Evolutionary conservation across 1,140 invertebrate species (phyloP), one percentile per base, ranked within the genome.

Genomic region (Portunus trituberculatus): DNA sequence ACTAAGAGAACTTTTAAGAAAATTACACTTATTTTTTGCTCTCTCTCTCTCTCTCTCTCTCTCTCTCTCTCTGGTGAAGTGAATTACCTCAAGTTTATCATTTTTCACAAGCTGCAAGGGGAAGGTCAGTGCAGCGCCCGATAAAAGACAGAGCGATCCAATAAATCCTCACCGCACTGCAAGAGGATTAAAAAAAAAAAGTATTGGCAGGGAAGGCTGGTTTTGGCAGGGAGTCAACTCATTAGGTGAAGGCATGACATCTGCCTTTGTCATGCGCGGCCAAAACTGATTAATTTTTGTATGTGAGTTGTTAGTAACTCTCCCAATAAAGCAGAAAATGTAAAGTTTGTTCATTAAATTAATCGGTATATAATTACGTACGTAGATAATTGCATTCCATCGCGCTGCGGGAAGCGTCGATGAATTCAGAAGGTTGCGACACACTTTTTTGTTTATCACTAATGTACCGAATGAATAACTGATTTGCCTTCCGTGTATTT

Each of bases 321-420:
- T 76, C n/a, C n/a, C 67, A 76, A 76, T 76, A 76, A n/a, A 7
- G 67, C 67, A 76, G 67, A 76, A n/a, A 76, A 76, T 76, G 67
- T 76, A 76, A 76, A 76, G 67, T 76, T 76, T 76, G 67, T 76
- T 76, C 67, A 76, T 76, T 76, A 76, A 76, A n/a, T 76, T 76
- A 12, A 76, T n/a, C 20, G 67, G 20, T 76, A 25, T 76, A 76
- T 76, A 76, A 76, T 76, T n/a, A 76, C 20, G 67, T n/a, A 76
- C 20, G 67, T 76, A 76, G 20, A 25, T 76, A 76, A 76, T 76
- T 76, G 67, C 67, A 76, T 76, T 76, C 67, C 67, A 76, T 76
- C 67, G 67, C 20, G 20, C 67, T 3, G 20, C n/a, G n/a, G 20
- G 16, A 76, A 76, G 20, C n/a, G 25, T 76, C 67, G 25, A 76